phyloP scores from a whole-genome alignment of 2,797 vertebrate genomes.

The Neosalanx taihuensis region DNA sequence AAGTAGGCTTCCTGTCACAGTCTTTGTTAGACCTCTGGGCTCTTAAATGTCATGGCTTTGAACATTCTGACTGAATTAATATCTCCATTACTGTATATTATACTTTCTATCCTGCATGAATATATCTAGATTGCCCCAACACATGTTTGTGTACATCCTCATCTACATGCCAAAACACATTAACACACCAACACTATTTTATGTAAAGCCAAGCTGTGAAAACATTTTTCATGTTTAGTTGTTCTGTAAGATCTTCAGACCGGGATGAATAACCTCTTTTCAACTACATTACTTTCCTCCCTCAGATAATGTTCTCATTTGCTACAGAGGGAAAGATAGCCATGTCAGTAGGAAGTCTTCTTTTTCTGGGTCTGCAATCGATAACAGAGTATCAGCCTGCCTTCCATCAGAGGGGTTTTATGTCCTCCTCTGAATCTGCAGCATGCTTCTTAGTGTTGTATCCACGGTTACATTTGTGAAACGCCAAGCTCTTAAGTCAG shows the following conservation, averaged over 20 bases:
- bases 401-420: constrained; percentile 20
- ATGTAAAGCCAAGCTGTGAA: neutral
- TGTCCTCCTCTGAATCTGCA: constrained; percentile 18
- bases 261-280: constrained; percentile 14
- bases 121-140: neutral
- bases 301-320: constrained; percentile 28
- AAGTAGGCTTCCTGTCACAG: neutral
- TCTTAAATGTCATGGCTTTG: neutral
- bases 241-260: constrained; percentile 1
- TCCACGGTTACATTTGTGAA: neutral
- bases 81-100: neutral
- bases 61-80: neutral
- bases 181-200: neutral
- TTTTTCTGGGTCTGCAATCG: constrained; percentile 32
- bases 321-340: constrained; percentile 24
- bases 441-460: constrained; percentile 2
- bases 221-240: constrained; percentile 11
- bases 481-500: neutral
- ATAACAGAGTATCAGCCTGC: constrained; percentile 19
- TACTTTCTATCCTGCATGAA: neutral
- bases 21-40: neutral
- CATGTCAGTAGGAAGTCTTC: constrained; percentile 42
- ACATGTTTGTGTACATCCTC: neutral
- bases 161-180: neutral
- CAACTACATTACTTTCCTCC: constrained; percentile 30